phyloP scores from a whole-genome alignment of 1,140 invertebrate species.

The Dryas iulia region DNA sequence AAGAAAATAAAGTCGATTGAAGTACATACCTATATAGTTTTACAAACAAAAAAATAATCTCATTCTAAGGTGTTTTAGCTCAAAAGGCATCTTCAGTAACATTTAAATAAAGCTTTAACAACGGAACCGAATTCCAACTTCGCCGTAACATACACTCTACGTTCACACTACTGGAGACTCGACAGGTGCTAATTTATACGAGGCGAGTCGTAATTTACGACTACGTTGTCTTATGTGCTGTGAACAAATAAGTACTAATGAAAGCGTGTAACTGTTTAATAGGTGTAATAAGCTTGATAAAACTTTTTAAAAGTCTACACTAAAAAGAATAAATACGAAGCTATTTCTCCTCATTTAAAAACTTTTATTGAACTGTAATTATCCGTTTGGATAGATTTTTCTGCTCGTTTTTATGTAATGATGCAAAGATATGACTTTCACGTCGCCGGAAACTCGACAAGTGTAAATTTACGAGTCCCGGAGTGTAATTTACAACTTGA shows the following conservation, averaged over 20 bases:
- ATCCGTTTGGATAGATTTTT: background rate
- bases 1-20: too few species aligned
- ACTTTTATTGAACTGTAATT: background rate
- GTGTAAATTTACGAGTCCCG: background rate
- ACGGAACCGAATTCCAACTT: slow-evolving; percentile 3
- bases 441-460: background rate
- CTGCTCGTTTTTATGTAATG: too few species aligned
- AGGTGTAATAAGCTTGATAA: background rate
- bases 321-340: background rate
- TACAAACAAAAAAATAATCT: too few species aligned
- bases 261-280: slow-evolving; percentile 27
- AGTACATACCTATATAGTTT: too few species aligned
- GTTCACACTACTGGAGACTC: slow-evolving; percentile 35
- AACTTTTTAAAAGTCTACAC: background rate
- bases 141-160: slow-evolving; percentile 27
- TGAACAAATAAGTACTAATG: slow-evolving; percentile 38
- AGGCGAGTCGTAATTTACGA: slow-evolving; percentile 42
- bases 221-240: slow-evolving; percentile 38
- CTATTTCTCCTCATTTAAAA: background rate
- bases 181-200: slow-evolving; percentile 46
- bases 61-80: background rate
- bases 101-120: background rate
- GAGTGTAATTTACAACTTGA: background rate
- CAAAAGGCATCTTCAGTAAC: background rate
- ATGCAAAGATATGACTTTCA: background rate